A percentile compares a stretch with the other conserved stretches of the same genome.
Conservation (phyloP, 2,113 vertebrate species). For the Sinocyclocheilus anophthalmus region DNA sequence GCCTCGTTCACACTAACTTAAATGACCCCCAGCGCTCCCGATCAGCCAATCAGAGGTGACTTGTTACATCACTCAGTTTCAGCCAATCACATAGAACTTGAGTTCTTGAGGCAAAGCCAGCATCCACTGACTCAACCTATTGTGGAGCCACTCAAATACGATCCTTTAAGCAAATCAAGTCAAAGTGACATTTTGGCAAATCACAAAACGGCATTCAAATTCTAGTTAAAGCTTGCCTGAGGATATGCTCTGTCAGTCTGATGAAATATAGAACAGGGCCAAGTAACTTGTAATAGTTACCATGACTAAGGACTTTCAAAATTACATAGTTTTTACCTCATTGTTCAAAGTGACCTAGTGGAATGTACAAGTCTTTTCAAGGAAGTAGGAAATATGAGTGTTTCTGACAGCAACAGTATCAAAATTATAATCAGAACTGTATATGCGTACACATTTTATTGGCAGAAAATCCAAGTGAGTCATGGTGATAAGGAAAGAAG, state of each 20-base stretch:
- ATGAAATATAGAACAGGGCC: not conserved
- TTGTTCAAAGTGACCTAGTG: not conserved
- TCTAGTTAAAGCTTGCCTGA: not conserved
- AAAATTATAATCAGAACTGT: not conserved
- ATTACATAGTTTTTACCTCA: not conserved
- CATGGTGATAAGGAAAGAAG: slow-evolving; percentile 4
- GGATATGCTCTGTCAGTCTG: not conserved
- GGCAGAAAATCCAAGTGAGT: slow-evolving; percentile 3
- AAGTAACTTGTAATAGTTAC: slow-evolving; percentile 4
- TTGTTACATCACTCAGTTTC: not conserved
- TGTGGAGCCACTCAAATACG: not conserved
- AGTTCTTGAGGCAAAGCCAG: not conserved
- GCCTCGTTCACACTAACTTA: slow-evolving; percentile 21
- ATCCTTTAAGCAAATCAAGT: not conserved
- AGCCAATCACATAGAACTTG: slow-evolving; percentile 8
- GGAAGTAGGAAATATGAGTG: slow-evolving; percentile 12
- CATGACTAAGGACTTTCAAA: slow-evolving; percentile 39
- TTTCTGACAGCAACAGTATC: not conserved
- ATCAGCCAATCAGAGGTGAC: slow-evolving; percentile 54
- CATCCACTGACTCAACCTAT: not conserved
- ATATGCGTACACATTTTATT: not conserved
- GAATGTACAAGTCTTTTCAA: not conserved
- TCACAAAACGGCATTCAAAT: not conserved
- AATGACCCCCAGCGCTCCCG: slow-evolving; percentile 41
- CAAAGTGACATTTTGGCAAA: slow-evolving; percentile 23